Evolutionary conservation across 2,888 invertebrate species (phyloP), one percentile per base, ranked within the genome.

Genomic region (Trissoscelio sp.): DNA sequence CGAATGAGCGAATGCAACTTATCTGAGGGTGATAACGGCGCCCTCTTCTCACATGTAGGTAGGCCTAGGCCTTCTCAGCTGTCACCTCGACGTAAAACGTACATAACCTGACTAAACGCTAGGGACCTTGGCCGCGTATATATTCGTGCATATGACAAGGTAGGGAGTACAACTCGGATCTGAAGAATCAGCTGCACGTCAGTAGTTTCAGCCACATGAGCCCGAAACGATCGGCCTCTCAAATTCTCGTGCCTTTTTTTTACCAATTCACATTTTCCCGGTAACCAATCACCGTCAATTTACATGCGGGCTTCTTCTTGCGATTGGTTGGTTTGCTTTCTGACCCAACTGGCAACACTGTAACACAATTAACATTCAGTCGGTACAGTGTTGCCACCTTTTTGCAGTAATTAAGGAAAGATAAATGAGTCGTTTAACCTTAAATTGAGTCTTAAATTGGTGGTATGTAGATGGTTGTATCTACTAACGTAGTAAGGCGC

Each of bases 181-280:
- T 42, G 58, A n/a, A 69, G 84, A 44, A 74, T 79, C 79, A 79
- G 74, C 75, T 74, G 74, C 72, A 74, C 67, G 78, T 80, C 84
- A 86, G 84, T 87, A 86, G 86, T 87, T 83, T 74, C 79, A 83
- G 86, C 81, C 81, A 83, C 87, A 84, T 86, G 84, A 85, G 58
- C 72, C 79, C 80, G 86, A 83, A 70, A 75, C 85, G 85, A 82
- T 84, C 85, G 84, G 51, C 64, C 16, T 69, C 70, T 64, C 34
- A 39, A 67, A 37, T 44, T 62, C 77, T 48, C 70, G 67, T 28
- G 12, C 12, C 42, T 6, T 55, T 51, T 20, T 46, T 20, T 24
- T 6, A 24, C 6, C 24, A 24, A 24, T 4, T 24, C 24, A 24
- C n/a, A n/a, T n/a, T n/a, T n/a, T n/a, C n/a, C 3, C 42, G 42